Percentiles rank a stretch among this genome's conserved stretches.
Conservation (phyloP, 2,888 invertebrate species). For the Himalopsyche kuldschensis region DNA sequence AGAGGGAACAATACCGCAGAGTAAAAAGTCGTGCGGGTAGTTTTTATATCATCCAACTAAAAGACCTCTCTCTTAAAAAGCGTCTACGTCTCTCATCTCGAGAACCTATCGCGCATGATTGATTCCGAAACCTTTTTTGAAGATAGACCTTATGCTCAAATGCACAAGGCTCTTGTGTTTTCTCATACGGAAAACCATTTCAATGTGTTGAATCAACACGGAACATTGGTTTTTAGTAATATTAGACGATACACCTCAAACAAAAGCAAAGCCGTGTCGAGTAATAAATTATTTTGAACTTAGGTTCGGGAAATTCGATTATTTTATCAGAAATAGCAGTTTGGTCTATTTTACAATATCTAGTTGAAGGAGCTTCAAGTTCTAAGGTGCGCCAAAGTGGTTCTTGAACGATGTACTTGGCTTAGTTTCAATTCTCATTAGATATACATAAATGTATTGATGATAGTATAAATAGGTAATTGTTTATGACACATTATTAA, state of each 20-base stretch:
- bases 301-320: too few species aligned
- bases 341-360: too few species aligned
- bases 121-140: background rate
- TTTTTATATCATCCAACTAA: background rate
- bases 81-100: background rate
- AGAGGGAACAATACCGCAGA: background rate
- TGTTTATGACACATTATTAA: too few species aligned
- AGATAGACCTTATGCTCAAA: background rate
- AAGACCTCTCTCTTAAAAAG: background rate
- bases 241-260: background rate
- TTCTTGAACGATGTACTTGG: too few species aligned
- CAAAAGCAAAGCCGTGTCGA: background rate
- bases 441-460: too few species aligned
- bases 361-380: too few species aligned
- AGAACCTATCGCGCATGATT: background rate
- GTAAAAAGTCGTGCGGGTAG: background rate
- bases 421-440: too few species aligned
- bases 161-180: background rate
- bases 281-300: background rate
- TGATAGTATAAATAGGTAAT: too few species aligned
- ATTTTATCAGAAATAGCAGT: too few species aligned
- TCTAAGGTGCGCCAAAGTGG: too few species aligned
- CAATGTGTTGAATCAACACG: background rate
- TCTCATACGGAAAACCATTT: background rate
- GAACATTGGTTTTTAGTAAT: background rate